phyloP scores from a whole-genome alignment of 2,888 invertebrate genomes.

The Priocnemis perturbator region DNA sequence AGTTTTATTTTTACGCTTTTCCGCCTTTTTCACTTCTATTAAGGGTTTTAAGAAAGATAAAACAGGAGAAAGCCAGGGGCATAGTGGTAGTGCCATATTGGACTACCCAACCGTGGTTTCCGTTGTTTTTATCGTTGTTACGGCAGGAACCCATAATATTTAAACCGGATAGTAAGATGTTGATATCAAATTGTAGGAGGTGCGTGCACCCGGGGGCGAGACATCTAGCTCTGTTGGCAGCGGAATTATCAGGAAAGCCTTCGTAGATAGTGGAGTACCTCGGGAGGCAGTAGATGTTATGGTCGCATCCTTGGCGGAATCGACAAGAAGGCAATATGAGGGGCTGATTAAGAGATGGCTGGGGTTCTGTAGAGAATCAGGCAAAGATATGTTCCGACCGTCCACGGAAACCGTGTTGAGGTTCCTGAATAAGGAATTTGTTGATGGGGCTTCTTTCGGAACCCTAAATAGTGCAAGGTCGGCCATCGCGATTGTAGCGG shows the following conservation, averaged over 20 bases:
- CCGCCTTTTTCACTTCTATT: conserved; percentile 38
- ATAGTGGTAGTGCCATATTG: conserved; percentile 42
- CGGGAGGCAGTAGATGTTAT: conserved; percentile 16
- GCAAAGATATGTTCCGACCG: no score
- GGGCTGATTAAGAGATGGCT: not conserved
- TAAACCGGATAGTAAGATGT: conserved; percentile 21
- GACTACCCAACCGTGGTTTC: conserved; percentile 43
- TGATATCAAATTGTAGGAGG: conserved; percentile 31
- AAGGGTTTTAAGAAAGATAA: conserved; percentile 40
- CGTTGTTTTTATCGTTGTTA: conserved; percentile 35
- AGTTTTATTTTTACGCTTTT: conserved; percentile 43
- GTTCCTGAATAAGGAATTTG: no score
- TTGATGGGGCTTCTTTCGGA: no score
- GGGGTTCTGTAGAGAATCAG: no score
- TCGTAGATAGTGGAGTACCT: conserved; percentile 6
- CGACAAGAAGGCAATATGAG: conserved; percentile 30
- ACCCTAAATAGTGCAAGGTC: no score
- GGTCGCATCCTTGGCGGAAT: conserved; percentile 8
- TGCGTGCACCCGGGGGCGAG: conserved; percentile 1
- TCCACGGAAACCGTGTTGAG: no score
- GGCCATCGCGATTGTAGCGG: no score
- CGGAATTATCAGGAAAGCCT: conserved; percentile 38
- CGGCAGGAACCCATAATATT: conserved; percentile 20
- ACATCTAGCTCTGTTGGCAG: conserved; percentile 35
- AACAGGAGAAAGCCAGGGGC: conserved; percentile 34